These are phyloP conservation scores for Perithous albicinctus DNA, from an alignment of 2,888 invertebrate genomes.

Conservation along the genomic window DNA sequence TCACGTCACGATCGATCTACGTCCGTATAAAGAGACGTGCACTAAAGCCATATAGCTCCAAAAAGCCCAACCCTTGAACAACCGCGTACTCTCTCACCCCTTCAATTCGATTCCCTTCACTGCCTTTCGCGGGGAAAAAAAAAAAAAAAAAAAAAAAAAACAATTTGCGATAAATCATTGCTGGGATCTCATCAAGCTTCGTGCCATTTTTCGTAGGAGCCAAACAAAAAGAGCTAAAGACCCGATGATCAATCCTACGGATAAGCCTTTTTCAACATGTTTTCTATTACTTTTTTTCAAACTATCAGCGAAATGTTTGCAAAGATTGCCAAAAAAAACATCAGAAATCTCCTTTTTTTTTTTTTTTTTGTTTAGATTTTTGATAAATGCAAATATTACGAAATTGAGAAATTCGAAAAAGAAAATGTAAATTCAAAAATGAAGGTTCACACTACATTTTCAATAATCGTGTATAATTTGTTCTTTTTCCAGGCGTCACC, in stretches of 20 bases:
- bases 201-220: slow-evolving; percentile 28
- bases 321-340: too few species aligned
- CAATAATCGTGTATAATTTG: background rate
- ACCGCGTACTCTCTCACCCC: slow-evolving; percentile 50
- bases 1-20: slow-evolving; percentile 70
- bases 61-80: slow-evolving; percentile 9
- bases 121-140: slow-evolving; percentile 25
- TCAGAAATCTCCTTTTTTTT: too few species aligned
- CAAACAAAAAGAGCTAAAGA: slow-evolving; percentile 5
- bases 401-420: too few species aligned
- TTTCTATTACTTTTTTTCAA: background rate
- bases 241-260: background rate
- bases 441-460: too few species aligned
- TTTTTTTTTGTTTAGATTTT: too few species aligned
- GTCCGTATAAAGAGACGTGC: slow-evolving; percentile 63
- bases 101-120: slow-evolving; percentile 57
- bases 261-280: background rate
- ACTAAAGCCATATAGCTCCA: slow-evolving; percentile 57
- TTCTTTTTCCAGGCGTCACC: background rate
- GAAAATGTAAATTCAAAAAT: too few species aligned
- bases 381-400: too few species aligned
- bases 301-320: background rate
- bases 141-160: too few species aligned
- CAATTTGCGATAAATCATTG: slow-evolving; percentile 63
- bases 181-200: slow-evolving; percentile 22